Evolutionary conservation across 2,113 vertebrate genomes (phyloP).

Genomic region (Ciconia maguari): DNA sequence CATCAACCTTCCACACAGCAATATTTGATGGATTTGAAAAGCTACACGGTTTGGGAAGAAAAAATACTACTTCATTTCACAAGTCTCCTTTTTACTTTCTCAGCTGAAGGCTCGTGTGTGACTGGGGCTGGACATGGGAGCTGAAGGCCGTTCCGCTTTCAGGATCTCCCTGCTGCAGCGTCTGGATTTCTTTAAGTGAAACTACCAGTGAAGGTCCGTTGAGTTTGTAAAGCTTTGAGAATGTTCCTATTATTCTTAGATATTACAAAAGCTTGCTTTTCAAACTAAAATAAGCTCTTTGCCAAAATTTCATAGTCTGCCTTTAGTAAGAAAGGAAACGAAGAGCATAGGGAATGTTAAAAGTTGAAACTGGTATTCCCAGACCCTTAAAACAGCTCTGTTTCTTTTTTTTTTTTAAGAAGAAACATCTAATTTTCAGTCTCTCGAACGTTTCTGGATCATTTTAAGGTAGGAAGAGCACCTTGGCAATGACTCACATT

Average conservation of each 20-base stretch:
- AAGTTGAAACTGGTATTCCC: not conserved
- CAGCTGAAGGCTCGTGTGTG: not conserved
- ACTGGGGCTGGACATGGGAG: not conserved
- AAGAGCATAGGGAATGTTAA: not conserved
- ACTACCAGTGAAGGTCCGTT: not conserved
- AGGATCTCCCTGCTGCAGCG: not conserved
- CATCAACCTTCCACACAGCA: not conserved
- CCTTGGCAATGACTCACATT: not conserved
- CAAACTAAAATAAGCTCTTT: not conserved
- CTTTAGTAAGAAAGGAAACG: not conserved
- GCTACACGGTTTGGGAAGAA: not conserved
- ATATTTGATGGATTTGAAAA: not conserved
- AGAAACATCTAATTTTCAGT: not conserved
- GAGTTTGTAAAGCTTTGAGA: not conserved
- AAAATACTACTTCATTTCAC: not conserved
- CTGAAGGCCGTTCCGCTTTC: not conserved
- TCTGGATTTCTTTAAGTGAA: not conserved
- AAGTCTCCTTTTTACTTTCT: not conserved
- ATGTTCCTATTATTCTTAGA: not conserved
- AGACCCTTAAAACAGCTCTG: not conserved
- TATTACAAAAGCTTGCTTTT: not conserved
- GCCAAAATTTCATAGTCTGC: not conserved
- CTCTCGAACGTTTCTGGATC: not conserved
- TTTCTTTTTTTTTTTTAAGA: not conserved
- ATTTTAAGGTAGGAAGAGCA: not conserved